Evolutionary conservation across 2,797 vertebrate genomes (phyloP).

Genomic region (Oophaga sylvatica): DNA sequence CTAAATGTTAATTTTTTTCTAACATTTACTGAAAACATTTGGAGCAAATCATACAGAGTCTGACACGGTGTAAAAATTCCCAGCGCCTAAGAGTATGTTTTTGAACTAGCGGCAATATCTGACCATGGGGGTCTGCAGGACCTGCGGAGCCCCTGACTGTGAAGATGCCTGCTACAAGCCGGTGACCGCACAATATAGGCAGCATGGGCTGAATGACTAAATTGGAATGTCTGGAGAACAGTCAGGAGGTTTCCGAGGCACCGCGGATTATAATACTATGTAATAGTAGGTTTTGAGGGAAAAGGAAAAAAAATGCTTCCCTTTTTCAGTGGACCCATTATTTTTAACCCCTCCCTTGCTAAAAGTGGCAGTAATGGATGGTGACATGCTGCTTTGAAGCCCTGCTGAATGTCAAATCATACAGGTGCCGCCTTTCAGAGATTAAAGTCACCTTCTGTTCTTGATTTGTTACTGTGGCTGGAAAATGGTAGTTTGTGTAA

Average conservation of each 20-base stretch:
- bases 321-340: conserved; percentile 57
- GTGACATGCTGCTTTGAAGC: conserved; percentile 46
- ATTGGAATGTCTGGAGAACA: conserved; percentile 64
- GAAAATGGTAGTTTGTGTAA: conserved; percentile 51
- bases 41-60: background rate
- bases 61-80: background rate
- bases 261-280: conserved; percentile 67
- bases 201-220: conserved; percentile 67
- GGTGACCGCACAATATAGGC: conserved; percentile 74
- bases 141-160: conserved; percentile 74
- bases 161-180: conserved; percentile 77
- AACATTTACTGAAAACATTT: no score
- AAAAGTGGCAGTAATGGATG: conserved; percentile 46
- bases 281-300: conserved; percentile 63
- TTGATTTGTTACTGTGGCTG: conserved; percentile 16
- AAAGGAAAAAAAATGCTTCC: conserved; percentile 34
- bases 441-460: conserved; percentile 53
- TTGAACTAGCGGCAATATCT: conserved; percentile 76
- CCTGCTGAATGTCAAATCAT: conserved; percentile 38
- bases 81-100: conserved; percentile 66
- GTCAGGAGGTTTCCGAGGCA: conserved; percentile 66
- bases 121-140: conserved; percentile 78
- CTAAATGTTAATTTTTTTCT: no score
- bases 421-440: conserved; percentile 33
- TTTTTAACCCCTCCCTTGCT: conserved; percentile 41